Conservation (phyloP, 2,888 invertebrate genomes). For the Metacarcinus magister region DNA sequence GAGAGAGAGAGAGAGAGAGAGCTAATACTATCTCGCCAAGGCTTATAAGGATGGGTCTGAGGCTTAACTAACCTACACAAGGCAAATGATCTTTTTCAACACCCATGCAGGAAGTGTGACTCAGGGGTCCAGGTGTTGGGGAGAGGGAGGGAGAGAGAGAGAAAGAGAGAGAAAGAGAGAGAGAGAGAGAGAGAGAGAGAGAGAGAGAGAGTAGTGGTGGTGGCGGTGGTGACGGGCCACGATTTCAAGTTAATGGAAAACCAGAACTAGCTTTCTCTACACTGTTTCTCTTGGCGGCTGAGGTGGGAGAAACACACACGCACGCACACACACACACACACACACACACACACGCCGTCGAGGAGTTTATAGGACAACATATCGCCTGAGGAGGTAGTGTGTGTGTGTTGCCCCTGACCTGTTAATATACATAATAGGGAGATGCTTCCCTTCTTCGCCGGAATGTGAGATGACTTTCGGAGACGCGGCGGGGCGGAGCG, state of each 20-base stretch:
- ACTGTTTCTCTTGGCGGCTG: not conserved
- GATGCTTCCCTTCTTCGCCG: not conserved
- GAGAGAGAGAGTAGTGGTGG: not conserved
- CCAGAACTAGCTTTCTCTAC: conserved; percentile 41
- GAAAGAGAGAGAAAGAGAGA: not conserved
- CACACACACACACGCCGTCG: not conserved
- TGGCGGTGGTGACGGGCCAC: not conserved
- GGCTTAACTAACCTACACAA: not conserved
- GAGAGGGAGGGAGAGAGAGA: not conserved
- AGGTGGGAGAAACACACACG: not conserved
- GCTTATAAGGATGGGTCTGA: not conserved
- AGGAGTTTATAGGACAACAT: not conserved
- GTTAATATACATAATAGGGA: not conserved
- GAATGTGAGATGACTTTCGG: not conserved
- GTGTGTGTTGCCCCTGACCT: not conserved
- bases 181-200: not conserved
- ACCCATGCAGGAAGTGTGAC: not conserved
- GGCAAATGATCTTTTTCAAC: not conserved
- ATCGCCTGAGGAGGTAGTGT: not conserved
- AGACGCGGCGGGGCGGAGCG: not conserved
- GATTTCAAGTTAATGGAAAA: conserved; percentile 46
- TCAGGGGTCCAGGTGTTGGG: not conserved
- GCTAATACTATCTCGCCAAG: not conserved
- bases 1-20: not conserved
- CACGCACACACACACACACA: conserved; percentile 27